Evolutionary conservation across 2,797 vertebrate species (phyloP).

Genomic region (Semaprochilodus insignis): DNA sequence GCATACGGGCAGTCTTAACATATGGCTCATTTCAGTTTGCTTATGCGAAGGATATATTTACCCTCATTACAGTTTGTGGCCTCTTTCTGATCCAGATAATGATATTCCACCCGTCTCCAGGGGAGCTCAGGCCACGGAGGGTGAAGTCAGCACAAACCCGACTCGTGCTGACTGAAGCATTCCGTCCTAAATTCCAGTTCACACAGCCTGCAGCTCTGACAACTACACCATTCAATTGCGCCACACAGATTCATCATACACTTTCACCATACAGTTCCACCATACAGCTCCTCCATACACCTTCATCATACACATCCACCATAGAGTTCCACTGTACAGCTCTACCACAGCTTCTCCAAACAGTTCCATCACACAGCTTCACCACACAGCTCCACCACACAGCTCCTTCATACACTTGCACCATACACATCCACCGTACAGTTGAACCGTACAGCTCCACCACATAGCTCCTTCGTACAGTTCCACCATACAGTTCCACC

Average conservation of each 20-base stretch:
- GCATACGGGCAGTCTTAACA: slow-evolving; percentile 47
- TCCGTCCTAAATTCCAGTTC: slow-evolving; percentile 50
- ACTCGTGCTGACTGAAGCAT: slow-evolving; percentile 70
- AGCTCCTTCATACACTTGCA: too few relatives aligned
- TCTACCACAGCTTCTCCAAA: too few relatives aligned
- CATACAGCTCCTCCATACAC: too few relatives aligned
- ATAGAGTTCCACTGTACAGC: too few relatives aligned
- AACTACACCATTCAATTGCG: not conserved
- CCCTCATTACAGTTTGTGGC: slow-evolving; percentile 69
- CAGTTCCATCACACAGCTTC: too few relatives aligned
- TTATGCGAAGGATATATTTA: slow-evolving; percentile 51
- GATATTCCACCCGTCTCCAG: slow-evolving; percentile 64
- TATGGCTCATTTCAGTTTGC: slow-evolving; percentile 63
- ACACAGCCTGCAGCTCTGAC: slow-evolving; percentile 54
- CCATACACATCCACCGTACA: not conserved
- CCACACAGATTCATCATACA: too few relatives aligned
- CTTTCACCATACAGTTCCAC: too few relatives aligned
- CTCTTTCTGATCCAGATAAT: slow-evolving; percentile 69
- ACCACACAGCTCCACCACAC: too few relatives aligned
- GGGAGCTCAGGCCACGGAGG: slow-evolving; percentile 60
- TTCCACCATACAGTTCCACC: too few relatives aligned
- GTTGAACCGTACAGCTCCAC: not conserved
- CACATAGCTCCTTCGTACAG: too few relatives aligned
- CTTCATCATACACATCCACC: too few relatives aligned
- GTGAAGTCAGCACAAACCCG: slow-evolving; percentile 73